Evolutionary conservation across 2,113 vertebrate species (phyloP), one percentile per base, ranked within the genome.

Genomic region (Oxyruncus cristatus): DNA sequence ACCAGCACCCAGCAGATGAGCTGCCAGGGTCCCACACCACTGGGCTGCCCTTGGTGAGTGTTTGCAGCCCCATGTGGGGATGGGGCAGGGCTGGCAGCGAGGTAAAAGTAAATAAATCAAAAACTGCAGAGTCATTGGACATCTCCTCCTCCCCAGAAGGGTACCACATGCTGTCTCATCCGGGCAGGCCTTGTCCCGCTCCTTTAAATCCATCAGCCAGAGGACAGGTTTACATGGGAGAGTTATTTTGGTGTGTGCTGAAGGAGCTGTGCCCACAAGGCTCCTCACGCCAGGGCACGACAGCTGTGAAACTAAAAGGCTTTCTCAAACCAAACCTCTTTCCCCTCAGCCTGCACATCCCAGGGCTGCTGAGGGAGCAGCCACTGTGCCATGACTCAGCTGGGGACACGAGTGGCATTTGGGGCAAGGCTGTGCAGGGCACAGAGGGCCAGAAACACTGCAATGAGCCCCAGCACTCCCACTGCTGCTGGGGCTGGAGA

Each of bases 21-120:
- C 53, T 44, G 1, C 21, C 2, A 1, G 18, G 12, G 18, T 8
- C 16, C 41, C 15, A 14, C 32, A 10, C 6, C 11, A 0, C 44
- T 11, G 83, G 47, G 62, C 28, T 49, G 32, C 56, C 42, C 59
- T 10, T 17, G 27, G 35, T 28, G 68, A 15, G 3, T 0, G 3
- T 66, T 6, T 74, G 73, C 85, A 89, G 78, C n/a, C 24, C 35
- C 11, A 73, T 0, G 0, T 11, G 58, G 67, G 86, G 42, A 14
- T 6, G 28, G 24, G 26, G 26, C 42, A 56, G 39, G 0, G 59
- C 73, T 81, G 73, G 24, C 58, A 62, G 50, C 9, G 11, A 78
- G 73, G 76, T 56, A 47, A 59, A 91, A 73, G 59, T 37, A 58
- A 86, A 75, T 44, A 77, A 28, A 23, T 8, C 9, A 14, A 22